A percentile compares a stretch with the other conserved stretches of the same genome.
These are phyloP conservation scores for Synanthedon myopaeformis DNA, from an alignment of 2,888 invertebrate species.

Conservation along the genomic window DNA sequence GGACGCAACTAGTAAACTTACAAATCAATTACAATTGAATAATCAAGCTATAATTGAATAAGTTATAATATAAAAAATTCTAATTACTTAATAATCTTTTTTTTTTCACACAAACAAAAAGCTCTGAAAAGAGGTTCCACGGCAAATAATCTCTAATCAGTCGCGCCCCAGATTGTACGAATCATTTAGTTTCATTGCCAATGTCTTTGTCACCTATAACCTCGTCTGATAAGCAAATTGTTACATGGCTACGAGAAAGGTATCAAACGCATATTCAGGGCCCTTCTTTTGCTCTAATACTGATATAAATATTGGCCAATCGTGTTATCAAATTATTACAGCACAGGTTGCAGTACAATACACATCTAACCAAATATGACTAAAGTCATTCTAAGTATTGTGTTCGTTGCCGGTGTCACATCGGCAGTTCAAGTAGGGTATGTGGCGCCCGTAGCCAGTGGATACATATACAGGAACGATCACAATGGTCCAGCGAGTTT, in stretches of 20 bases:
- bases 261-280: slow-evolving; percentile 40
- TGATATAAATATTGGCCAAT: slow-evolving; percentile 66
- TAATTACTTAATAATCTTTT: no score
- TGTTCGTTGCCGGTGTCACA: slow-evolving; percentile 30
- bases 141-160: slow-evolving; percentile 35
- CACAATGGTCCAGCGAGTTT: slow-evolving; percentile 58
- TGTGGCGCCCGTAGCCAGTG: slow-evolving; percentile 61
- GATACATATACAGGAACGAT: slow-evolving; percentile 67
- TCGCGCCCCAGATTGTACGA: slow-evolving; percentile 36
- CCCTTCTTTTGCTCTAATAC: slow-evolving; percentile 41
- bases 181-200: slow-evolving; percentile 34
- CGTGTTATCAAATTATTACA: slow-evolving; percentile 53
- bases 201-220: slow-evolving; percentile 59
- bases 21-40: no score
- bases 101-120: slow-evolving; percentile 9
- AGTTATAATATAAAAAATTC: no score
- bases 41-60: no score
- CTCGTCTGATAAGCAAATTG: slow-evolving; percentile 60
- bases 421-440: slow-evolving; percentile 45
- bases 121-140: slow-evolving; percentile 31
- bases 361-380: slow-evolving; percentile 47
- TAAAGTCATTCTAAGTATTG: slow-evolving; percentile 29
- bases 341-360: slow-evolving; percentile 33
- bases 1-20: no score
- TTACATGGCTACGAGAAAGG: slow-evolving; percentile 62